Evolutionary conservation across 2,113 vertebrate species (phyloP).

Genomic region (Scophthalmus maximus): DNA sequence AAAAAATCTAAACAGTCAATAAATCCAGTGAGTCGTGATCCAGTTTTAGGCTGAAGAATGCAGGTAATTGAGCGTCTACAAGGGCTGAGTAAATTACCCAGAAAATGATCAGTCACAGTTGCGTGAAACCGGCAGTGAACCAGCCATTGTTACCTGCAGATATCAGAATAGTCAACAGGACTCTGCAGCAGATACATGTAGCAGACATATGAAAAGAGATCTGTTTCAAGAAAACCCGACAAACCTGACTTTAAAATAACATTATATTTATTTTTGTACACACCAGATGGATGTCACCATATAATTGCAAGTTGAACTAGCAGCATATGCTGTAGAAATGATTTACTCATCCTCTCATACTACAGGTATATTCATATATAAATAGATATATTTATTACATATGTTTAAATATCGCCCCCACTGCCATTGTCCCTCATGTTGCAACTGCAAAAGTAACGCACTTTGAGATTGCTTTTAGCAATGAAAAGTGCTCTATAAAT

Average conservation of each 20-base stretch:
- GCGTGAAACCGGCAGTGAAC: not conserved
- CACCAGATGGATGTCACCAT: not conserved
- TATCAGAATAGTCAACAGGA: not conserved
- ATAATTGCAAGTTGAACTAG: not conserved
- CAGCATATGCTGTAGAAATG: not conserved
- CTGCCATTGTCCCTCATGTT: not conserved
- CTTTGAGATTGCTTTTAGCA: too few species aligned
- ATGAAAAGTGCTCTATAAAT: too few species aligned
- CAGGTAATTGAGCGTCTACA: slow-evolving; percentile 17
- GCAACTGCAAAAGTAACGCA: too few species aligned
- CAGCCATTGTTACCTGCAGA: not conserved
- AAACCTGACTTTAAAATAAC: not conserved
- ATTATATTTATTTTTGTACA: slow-evolving; percentile 35
- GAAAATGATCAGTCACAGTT: slow-evolving; percentile 19
- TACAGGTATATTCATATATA: not conserved
- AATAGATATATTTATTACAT: not conserved
- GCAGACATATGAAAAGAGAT: slow-evolving; percentile 48
- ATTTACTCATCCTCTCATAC: not conserved
- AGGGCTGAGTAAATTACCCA: slow-evolving; percentile 44
- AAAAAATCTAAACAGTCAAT: slow-evolving; percentile 12
- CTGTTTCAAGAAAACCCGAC: slow-evolving; percentile 1
- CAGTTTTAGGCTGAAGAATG: too few species aligned
- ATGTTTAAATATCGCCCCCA: not conserved
- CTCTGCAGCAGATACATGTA: slow-evolving; percentile 78
- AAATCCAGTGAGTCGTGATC: slow-evolving; percentile 13